Conservation (phyloP, 1,140 invertebrate species). For the Anoplophora glabripennis region DNA sequence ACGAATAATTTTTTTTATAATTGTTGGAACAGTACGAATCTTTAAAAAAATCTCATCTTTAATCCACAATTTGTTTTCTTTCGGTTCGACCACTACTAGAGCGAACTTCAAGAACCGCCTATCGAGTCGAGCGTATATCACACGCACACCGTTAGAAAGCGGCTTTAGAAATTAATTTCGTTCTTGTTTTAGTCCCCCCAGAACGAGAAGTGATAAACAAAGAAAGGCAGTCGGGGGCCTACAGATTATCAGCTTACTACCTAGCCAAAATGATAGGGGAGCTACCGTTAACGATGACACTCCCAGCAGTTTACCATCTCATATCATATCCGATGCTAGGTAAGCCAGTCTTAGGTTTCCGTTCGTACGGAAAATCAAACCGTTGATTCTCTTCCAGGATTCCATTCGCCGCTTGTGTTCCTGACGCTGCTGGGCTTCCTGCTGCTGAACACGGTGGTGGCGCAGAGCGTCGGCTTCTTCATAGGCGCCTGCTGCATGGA, state of each 20-base stretch:
- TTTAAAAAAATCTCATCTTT: too few relatives aligned
- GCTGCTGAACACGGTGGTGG: constrained; percentile 74
- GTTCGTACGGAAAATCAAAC: neutral
- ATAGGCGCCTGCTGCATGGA: constrained; percentile 79
- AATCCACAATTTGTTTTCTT: too few relatives aligned
- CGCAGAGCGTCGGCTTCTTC: constrained; percentile 82
- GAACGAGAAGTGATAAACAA: constrained; percentile 83
- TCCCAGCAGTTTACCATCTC: constrained; percentile 76
- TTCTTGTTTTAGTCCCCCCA: constrained; percentile 65
- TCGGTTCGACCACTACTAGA: too few relatives aligned
- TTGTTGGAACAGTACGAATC: too few relatives aligned
- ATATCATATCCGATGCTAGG: constrained; percentile 79
- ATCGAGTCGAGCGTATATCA: too few relatives aligned
- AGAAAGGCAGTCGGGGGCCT: constrained; percentile 76
- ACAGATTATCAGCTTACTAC: constrained; percentile 81
- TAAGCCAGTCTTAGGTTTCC: constrained; percentile 19
- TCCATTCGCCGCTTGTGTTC: constrained; percentile 63
- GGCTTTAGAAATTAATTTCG: neutral
- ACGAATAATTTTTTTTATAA: too few relatives aligned
- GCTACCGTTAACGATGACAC: constrained; percentile 70
- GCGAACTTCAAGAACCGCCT: too few relatives aligned
- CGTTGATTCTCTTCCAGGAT: constrained; percentile 39
- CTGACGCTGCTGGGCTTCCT: constrained; percentile 70
- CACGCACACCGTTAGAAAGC: too few relatives aligned
- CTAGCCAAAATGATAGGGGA: constrained; percentile 84